phyloP scores from a whole-genome alignment of 2,797 vertebrate species.

The Meda fulgida region DNA sequence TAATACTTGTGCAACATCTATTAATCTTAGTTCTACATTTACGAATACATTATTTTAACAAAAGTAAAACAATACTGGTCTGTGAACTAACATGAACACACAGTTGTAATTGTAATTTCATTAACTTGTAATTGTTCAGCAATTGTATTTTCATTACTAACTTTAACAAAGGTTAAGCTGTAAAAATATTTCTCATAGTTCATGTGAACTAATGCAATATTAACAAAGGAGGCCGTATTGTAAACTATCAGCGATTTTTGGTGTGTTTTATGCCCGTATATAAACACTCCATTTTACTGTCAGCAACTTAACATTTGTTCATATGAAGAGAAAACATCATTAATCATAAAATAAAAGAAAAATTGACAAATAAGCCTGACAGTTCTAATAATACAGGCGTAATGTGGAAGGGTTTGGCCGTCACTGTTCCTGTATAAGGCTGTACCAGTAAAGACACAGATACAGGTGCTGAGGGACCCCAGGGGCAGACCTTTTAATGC shows the following conservation, averaged over 20 bases:
- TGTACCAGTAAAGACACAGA: neutral
- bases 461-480: neutral
- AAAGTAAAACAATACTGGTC: too few species aligned
- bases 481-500: too few species aligned
- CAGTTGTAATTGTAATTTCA: too few species aligned
- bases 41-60: neutral
- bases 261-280: neutral
- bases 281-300: neutral
- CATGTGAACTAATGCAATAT: neutral
- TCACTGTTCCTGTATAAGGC: neutral
- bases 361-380: too few species aligned
- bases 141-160: neutral
- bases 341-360: neutral
- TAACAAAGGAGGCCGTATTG: neutral
- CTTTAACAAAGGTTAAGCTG: neutral
- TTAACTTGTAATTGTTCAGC: neutral
- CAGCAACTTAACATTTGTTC: neutral
- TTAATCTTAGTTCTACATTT: neutral
- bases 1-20: neutral
- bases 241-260: neutral
- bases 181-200: neutral
- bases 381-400: too few species aligned
- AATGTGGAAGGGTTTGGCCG: neutral
- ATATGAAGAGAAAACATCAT: neutral
- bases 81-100: neutral